These are phyloP conservation scores for Eupithecia insigniata DNA, from an alignment of 2,888 invertebrate genomes.

Conservation along the genomic window DNA sequence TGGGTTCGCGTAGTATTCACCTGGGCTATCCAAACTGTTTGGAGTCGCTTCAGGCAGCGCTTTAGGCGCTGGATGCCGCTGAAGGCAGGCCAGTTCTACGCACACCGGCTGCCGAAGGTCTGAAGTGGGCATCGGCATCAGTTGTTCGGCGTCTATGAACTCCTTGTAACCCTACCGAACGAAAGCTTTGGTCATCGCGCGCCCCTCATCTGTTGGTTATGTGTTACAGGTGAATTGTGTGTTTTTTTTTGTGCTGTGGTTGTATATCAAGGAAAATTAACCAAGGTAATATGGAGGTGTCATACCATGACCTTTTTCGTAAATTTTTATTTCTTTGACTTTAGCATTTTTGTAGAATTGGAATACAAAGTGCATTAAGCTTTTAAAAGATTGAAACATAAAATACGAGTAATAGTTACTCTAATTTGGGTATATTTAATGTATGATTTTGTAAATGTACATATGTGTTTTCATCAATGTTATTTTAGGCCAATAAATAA, in stretches of 20 bases:
- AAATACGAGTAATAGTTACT: background rate
- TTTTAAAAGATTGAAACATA: background rate
- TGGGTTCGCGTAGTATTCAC: constrained; percentile 50
- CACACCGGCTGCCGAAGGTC: constrained; percentile 93
- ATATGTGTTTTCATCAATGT: background rate
- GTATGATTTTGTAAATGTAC: background rate
- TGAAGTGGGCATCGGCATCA: constrained; percentile 93
- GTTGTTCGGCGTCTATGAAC: constrained; percentile 94
- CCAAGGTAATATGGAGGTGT: background rate
- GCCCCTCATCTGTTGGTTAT: constrained; percentile 38
- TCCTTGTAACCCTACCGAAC: constrained; percentile 92
- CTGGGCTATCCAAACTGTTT: constrained; percentile 81
- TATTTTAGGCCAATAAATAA: background rate
- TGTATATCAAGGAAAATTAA: background rate
- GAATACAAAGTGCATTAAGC: background rate
- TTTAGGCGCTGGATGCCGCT: constrained; percentile 82
- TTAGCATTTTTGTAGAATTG: background rate
- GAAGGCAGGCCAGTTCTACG: constrained; percentile 89
- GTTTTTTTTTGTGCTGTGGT: constrained; percentile 12
- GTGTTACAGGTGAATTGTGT: constrained; percentile 25
- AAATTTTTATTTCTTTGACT: background rate
- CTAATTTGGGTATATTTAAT: background rate
- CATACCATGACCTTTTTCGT: background rate
- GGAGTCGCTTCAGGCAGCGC: constrained; percentile 80
- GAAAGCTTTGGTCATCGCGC: constrained; percentile 37